Evolutionary conservation across 2,113 vertebrate species (phyloP), one percentile per base, ranked within the genome.

Genomic region (Pluvianellus socialis): DNA sequence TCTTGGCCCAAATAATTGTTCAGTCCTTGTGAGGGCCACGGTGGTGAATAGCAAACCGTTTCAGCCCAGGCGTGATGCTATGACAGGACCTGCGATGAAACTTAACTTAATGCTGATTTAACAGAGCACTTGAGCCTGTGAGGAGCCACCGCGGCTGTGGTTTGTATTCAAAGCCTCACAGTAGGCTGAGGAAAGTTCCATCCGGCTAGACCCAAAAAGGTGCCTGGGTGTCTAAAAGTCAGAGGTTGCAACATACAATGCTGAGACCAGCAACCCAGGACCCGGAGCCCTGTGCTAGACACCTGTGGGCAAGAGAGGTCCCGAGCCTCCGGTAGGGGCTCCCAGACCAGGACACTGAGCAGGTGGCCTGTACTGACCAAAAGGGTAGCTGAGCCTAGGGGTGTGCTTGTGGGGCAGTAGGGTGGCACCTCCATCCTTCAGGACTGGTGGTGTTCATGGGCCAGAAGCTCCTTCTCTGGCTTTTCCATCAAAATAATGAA

Each of bases 1-100:
- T 88, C 92, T 90, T 92, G 85, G 55, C 62, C 85, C 63, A 92
- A 73, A 79, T 88, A 90, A 91, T 86, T 93, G 45, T 65, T 94
- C 61, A 35, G 12, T 50, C 38, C n/a, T 79, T 79, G 44, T 55
- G 56, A 90, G 33, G 38, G 47, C 73, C 49, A 33, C 1, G 1
- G 23, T 38, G 27, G 17, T 50, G 53, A 92, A 58, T 53, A 86
- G 27, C 16, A 49, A 85, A 70, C 4, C 0, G 1, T 68, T 95
- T 82, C 66, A 68, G 18, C n/a, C 62, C 27, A 85, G 44, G 70
- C 1, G 4, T 4, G 26, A 58, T 0, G 0, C 20, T n/a, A 32
- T 12, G 15, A 45, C 35, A 88, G 58, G 53, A 30, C 32, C 50
- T 65, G 30, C 66, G 71, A 59, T n/a, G 50, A 93, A 82, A 66